Evolutionary conservation across 1,140 invertebrate species (phyloP), one percentile per base, ranked within the genome.

Genomic region (Dendrolimus kikuchii): DNA sequence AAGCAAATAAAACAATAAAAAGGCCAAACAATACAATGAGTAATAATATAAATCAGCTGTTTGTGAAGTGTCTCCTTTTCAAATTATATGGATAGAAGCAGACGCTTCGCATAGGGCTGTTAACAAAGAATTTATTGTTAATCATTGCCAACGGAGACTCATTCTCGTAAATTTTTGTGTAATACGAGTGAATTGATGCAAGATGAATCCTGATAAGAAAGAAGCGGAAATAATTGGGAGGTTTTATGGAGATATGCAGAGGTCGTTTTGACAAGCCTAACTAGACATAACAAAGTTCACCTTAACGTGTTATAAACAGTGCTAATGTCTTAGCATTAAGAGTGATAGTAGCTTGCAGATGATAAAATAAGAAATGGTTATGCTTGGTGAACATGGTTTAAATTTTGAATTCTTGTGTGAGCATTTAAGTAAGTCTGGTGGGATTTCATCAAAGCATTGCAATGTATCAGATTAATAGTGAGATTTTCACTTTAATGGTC

Each of bases 91-190:
- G 60, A 66, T 57, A 60, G 61, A 40, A 40, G 46, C 62, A 65
- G 55, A 59, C 59, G 61, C 55, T 57, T 68, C 67, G 74, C 65
- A 60, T 59, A 48, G 58, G 66, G 62, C 71, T 74, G 72, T 80
- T 80, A 81, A 76, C 66, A 56, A 54, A 58, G 57, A 80, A 83
- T 83, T 83, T 83, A 83, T 80, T 66, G 68, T 78, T 73, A 70
- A 81, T 80, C 76, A 81, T 59, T 65, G 43, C 55, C 68, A 55
- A 64, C 64, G 63, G 61, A 74, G 64, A 65, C 63, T 73, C 68
- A 73, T 73, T 71, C 66, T 80, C 75, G 71, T 81, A 81, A 79
- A 77, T 82, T 77, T 69, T 72, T 70, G 64, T 77, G 71, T 78
- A 80, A 79, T 73, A 72, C 69, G 74, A 80, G 71, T 75, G 65